Evolutionary conservation across 92 coral and sea anemone species (phyloP).

Genomic region (Isaurus tuberculatus): DNA sequence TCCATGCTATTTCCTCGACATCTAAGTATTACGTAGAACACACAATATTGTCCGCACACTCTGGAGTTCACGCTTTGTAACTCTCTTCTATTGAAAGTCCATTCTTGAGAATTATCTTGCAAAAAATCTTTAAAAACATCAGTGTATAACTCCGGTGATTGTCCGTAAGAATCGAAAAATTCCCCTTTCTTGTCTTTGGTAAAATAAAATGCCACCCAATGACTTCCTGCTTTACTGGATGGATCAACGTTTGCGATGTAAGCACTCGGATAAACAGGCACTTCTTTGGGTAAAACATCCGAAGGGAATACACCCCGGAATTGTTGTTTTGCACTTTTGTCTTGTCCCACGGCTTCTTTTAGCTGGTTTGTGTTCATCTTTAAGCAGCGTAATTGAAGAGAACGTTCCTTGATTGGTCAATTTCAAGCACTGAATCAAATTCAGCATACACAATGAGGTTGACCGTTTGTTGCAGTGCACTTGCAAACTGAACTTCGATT

Average conservation of each 20-base stretch:
- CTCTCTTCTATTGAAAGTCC: constrained; percentile 42
- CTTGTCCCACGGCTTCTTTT: neutral
- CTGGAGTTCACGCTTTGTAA: constrained; percentile 61
- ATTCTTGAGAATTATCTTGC: too few species aligned
- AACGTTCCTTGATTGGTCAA: neutral
- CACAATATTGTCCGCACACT: constrained; percentile 74
- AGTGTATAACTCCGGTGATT: too few species aligned
- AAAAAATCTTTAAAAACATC: constrained; percentile 45
- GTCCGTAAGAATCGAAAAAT: constrained; percentile 68
- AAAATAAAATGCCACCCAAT: constrained; percentile 53
- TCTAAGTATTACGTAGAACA: constrained; percentile 43
- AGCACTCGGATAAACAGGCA: neutral
- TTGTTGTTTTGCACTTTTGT: neutral
- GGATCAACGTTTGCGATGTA: constrained; percentile 33
- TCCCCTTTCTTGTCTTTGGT: constrained; percentile 59
- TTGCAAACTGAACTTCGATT: constrained; percentile 54
- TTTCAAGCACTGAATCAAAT: neutral
- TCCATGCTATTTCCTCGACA: constrained; percentile 50
- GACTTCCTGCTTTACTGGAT: constrained; percentile 49
- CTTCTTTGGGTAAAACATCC: neutral
- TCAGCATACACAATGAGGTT: neutral
- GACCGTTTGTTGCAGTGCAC: constrained; percentile 14
- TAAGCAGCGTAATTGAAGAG: neutral
- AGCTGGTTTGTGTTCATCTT: neutral
- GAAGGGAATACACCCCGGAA: neutral